Evolutionary conservation across 2,888 invertebrate species (phyloP).

Genomic region (Phortica okadai): DNA sequence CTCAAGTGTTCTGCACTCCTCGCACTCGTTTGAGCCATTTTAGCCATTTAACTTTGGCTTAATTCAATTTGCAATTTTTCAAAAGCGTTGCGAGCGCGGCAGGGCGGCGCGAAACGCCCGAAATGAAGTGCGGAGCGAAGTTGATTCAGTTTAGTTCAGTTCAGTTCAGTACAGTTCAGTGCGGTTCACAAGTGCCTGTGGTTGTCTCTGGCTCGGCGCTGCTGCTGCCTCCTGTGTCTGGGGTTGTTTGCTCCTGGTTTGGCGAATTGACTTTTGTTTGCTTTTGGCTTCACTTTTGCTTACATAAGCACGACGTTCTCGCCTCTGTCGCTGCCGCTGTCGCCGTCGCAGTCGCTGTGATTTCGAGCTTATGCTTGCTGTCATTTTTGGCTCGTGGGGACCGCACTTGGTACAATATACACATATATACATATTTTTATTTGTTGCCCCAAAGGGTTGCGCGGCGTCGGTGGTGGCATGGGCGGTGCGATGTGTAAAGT

Average conservation of each 20-base stretch:
- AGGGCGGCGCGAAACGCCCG: conserved; percentile 35
- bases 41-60: conserved; percentile 74
- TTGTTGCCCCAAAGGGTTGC: conserved; percentile 14
- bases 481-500: background rate
- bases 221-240: background rate
- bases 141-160: background rate
- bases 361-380: conserved; percentile 20
- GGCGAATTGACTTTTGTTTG: conserved; percentile 5
- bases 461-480: background rate
- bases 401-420: conserved; percentile 7
- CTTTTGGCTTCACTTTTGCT: background rate
- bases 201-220: background rate
- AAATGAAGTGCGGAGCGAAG: conserved; percentile 21
- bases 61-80: conserved; percentile 77
- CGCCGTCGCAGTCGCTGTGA: background rate
- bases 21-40: conserved; percentile 63
- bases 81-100: conserved; percentile 53
- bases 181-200: conserved; percentile 18
- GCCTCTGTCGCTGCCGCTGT: background rate
- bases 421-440: background rate
- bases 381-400: conserved; percentile 11
- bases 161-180: background rate
- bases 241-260: background rate
- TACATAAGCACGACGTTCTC: background rate
- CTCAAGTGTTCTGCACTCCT: background rate